Evolutionary conservation across 2,888 invertebrate genomes (phyloP).

Genomic region (Sphaerophoria taeniata): DNA sequence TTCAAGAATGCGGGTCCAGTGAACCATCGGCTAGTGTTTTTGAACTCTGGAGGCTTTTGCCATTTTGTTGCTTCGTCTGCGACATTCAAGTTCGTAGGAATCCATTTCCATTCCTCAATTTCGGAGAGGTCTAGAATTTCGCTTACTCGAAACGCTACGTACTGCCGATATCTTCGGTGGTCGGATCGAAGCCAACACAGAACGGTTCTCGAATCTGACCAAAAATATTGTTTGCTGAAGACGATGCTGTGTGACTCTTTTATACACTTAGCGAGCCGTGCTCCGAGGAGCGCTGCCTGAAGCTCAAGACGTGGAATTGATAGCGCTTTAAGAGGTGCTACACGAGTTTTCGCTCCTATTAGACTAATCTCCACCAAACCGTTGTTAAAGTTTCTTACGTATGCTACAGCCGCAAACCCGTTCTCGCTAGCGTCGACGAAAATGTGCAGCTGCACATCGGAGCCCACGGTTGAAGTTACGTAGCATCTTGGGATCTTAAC

Average conservation of each 20-base stretch:
- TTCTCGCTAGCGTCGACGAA: not conserved
- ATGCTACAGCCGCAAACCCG: constrained; percentile 58
- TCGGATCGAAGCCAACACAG: not conserved
- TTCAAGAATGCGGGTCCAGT: constrained; percentile 9
- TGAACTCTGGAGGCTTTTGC: not conserved
- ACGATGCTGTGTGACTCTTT: constrained; percentile 24
- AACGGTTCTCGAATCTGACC: too few relatives aligned
- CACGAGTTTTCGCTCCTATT: constrained; percentile 74
- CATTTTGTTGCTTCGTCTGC: constrained; percentile 30
- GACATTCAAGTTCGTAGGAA: constrained; percentile 5
- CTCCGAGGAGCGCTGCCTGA: constrained; percentile 63
- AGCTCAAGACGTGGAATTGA: constrained; percentile 69
- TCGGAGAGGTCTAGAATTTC: not conserved
- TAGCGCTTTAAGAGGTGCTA: constrained; percentile 74
- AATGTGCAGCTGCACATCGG: not conserved
- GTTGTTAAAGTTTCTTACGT: constrained; percentile 55
- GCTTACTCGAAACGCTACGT: not conserved
- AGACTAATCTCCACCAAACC: constrained; percentile 45
- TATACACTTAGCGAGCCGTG: constrained; percentile 34
- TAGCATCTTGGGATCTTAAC: constrained; percentile 74
- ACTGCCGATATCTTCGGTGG: not conserved
- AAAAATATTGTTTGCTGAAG: constrained; percentile 21
- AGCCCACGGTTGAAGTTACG: constrained; percentile 5
- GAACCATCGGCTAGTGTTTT: constrained; percentile 3
- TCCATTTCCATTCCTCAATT: not conserved